Evolutionary conservation across 2,888 invertebrate genomes (phyloP), one percentile per base, ranked within the genome.

Genomic region (Strigamia transsilvanica): DNA sequence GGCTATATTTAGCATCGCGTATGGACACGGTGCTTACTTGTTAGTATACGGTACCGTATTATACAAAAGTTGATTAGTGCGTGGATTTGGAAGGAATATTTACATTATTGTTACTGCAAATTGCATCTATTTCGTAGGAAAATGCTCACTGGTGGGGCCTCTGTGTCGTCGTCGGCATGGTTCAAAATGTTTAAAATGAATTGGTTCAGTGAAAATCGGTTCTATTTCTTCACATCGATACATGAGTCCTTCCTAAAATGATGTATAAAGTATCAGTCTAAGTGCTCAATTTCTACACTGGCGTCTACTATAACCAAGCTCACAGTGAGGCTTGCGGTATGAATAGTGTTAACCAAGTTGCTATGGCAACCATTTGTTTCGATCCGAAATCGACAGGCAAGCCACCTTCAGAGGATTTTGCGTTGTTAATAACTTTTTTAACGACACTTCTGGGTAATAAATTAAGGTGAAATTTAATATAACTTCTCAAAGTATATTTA

Each of bases 381-480:
- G 73, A 73, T 56, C 56, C 56, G n/a, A 56, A n/a, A 56, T 73
- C 73, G 73, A 73, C 73, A n/a, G 27, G 27, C 7, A 73, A 73
- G 73, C 73, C 32, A 73, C 73, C 73, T 73, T 32, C 23, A 15
- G 73, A 32, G 15, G 7, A 21, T 56, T 56, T 18, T 56, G 56
- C 9, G 38, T n/a, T 56, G 56, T 56, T 56, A 56, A 56, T 18
- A 56, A n/a, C 56, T 56, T 56, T n/a, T 56, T 2, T 18, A 56
- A 56, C n/a, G 18, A 18, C 18, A 18, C 18, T 56, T 18, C n/a
- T 6, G 4, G 9, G 18, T 9, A 18, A 56, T 18, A 56, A 18
- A 56, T 56, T 56, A 18, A n/a, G n/a, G 9, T 5, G 21, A 56
- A 18, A 18, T 6, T 56, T 56, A 56, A 56, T 18, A 18, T 56